Conservation (phyloP, 2,113 vertebrate species). For the Riparia riparia region DNA sequence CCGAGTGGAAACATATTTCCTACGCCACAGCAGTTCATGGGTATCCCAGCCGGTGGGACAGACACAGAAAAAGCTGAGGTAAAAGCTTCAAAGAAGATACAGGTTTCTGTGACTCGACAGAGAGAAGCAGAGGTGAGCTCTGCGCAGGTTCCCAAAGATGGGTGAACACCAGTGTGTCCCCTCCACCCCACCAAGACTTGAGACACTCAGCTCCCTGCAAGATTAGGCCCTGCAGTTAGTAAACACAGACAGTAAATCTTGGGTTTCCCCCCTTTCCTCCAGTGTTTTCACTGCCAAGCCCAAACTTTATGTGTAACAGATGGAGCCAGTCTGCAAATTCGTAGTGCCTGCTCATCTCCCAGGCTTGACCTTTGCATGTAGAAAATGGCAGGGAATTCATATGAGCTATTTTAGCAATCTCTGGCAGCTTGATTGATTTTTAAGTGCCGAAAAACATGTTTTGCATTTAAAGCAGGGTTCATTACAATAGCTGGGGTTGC, state of each 20-base stretch:
- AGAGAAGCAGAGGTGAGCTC: neutral
- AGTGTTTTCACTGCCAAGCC: constrained; percentile 34
- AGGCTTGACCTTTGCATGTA: constrained; percentile 12
- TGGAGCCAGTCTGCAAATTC: constrained; percentile 28
- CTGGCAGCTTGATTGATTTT: constrained; percentile 2
- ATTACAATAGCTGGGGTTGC: neutral
- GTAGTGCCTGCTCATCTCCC: constrained; percentile 32
- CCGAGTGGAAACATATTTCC: neutral
- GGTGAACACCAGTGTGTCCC: neutral
- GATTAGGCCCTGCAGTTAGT: neutral
- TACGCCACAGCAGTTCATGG: neutral
- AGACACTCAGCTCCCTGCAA: neutral
- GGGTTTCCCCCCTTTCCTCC: neutral
- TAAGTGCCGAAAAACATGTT: constrained; percentile 40
- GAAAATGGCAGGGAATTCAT: constrained; percentile 30
- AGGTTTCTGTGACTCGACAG: neutral
- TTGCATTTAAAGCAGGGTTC: constrained; percentile 15
- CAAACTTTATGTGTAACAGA: constrained; percentile 46
- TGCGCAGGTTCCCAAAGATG: rapidly evolving
- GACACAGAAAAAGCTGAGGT: neutral
- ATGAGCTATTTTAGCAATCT: constrained; percentile 22
- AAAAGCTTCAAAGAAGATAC: neutral
- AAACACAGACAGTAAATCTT: constrained; percentile 16
- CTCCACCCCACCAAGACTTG: neutral
- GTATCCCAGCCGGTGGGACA: neutral